Base-by-base conservation (phyloP, 1,140 invertebrate genomes). In the Monomorium pharaonis region DNA sequence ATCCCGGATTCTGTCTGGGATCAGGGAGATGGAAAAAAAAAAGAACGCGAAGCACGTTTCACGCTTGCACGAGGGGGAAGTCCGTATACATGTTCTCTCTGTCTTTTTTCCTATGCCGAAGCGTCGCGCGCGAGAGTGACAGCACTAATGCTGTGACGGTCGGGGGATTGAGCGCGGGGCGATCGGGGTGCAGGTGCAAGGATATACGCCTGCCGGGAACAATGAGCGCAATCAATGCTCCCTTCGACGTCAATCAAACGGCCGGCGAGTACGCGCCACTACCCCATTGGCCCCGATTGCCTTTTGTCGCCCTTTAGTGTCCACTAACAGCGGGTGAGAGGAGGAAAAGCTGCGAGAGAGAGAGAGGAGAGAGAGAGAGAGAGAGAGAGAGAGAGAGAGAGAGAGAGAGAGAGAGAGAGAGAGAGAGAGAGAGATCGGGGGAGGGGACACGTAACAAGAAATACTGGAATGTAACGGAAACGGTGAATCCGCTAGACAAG, bases 161-260 rank as follows among this genome's bases (percentile, higher is more conserved):
- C 30, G 63, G 33, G 10, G 58, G 27, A 62, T 27, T 14, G 62
- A 42, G 33, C 21, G 67, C 16, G 18, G 37, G 5, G 49, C 6
- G 63, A 54, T 75, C 69, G 81, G 49, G 63, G 47, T 30, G 84
- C 87, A 90, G 87, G 89, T 88, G 86, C 87, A 84, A 89, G 86
- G 86, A 86, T 88, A 90, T 85, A 85, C 84, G 85, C 84, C 78
- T 62, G 81, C 74, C 88, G 83, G 89, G 91, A 92, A 94, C 94
- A 94, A 94, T 94, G 93, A 92, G 89, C 86, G 91, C 93, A 94
- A 94, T 94, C 94, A 93, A 94, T 93, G 92, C 89, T 86, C 90
- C 92, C 91, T 93, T 91, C 90, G 90, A 92, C 92, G 92, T 91
- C 93, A 93, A 94, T 93, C 93, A 94, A 93, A 94, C 89, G 89